Percentiles rank a stretch among this genome's conserved stretches.
phyloP scores from a whole-genome alignment of 2,113 vertebrate genomes.

The Hylia prasina region DNA sequence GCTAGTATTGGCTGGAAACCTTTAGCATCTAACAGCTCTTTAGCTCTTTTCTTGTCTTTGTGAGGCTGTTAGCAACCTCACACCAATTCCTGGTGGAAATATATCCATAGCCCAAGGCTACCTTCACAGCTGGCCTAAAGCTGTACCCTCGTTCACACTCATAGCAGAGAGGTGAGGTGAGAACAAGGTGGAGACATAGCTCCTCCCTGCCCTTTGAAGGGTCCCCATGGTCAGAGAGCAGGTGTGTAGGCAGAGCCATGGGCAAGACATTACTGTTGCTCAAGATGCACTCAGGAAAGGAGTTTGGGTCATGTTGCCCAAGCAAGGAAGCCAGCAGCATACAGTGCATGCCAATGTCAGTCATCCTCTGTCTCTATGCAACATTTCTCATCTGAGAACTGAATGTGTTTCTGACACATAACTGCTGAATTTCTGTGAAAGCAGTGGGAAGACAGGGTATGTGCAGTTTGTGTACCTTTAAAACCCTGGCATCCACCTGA shows the following conservation, averaged over 20 bases:
- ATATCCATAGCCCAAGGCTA: conserved; percentile 33
- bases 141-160: not conserved
- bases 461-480: not conserved
- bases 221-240: not conserved
- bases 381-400: not conserved
- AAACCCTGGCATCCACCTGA: not conserved
- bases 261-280: not conserved
- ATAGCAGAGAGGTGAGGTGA: not conserved
- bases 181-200: not conserved
- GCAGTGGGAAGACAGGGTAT: not conserved
- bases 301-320: accelerated
- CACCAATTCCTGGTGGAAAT: conserved; percentile 29
- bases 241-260: no score
- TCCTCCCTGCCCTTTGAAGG: not conserved
- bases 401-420: not conserved
- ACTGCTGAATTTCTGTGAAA: not conserved
- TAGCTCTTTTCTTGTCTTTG: conserved; percentile 50
- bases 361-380: not conserved
- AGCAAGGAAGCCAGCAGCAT: not conserved
- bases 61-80: conserved; percentile 23
- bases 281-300: not conserved
- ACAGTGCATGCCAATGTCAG: not conserved
- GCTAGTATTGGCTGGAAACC: not conserved
- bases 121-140: not conserved
- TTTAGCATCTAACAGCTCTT: conserved; percentile 46